Base-by-base conservation (phyloP, 2,797 vertebrate species). In the Poecile montanus region DNA sequence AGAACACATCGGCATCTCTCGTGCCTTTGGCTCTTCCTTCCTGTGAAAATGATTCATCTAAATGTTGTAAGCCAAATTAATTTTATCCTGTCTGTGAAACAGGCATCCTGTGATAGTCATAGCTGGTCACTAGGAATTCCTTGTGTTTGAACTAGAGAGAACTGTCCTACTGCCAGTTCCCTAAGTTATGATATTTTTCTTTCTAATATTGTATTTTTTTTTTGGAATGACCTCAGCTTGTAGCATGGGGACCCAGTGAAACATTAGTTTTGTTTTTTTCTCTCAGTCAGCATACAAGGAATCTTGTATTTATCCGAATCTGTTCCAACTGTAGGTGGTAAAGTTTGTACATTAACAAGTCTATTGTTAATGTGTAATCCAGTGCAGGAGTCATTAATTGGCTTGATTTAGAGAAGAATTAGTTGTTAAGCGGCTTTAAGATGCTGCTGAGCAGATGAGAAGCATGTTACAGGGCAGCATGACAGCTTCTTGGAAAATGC, bases 341-440 rank as follows among this genome's bases (percentile, higher is more conserved):
- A 77, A 80, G 70, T 71, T 78, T 80, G 50, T 87, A 61, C 22
- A 19, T 83, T 80, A 94, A 53, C 54, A 62, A 78, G 8, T 29
- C 15, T 61, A 8, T 40, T 79, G 58, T 84, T 94, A 94, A 82
- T 82, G 13, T 79, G 57, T 94, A 78, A 88, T 85, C 79, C 51
- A 22, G 36, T 40, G 16, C 75, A 62, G 40, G 62, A 85, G 54
- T 85, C 58, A 26, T 51, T 51, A 77, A 77, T 60, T 76, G 91
- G 40, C 53, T 66, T 66, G 32, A 71, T 87, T 45, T 66, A 44
- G 27, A 25, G 44, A 57, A 73, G 40, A 93, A 66, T 65, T 79
- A 79, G 62, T 85, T 68, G 18, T 77, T 81, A 74, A 85, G 40
- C 67, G 42, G 67, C 29, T 74, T 61, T 50, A 85, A 84, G 48